These are phyloP conservation scores for Ctenosaura bakeri DNA, from an alignment of 2,797 vertebrate genomes.

Conservation along the genomic window DNA sequence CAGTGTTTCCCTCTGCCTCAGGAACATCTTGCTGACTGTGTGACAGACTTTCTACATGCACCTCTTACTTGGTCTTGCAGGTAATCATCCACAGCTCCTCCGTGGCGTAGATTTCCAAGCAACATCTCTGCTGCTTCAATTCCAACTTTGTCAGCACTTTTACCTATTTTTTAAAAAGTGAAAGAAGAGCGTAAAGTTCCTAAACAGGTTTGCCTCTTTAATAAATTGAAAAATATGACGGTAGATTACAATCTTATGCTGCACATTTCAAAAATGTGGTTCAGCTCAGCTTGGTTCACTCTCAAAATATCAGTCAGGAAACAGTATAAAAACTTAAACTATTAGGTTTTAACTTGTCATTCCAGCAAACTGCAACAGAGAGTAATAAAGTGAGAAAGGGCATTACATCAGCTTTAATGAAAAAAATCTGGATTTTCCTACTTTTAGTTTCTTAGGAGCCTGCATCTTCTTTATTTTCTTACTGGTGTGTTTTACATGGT, in stretches of 20 bases:
- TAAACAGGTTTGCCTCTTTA: not conserved
- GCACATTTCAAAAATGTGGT: not conserved
- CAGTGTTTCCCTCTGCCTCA: not conserved
- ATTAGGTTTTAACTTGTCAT: no score
- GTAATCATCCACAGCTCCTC: slow-evolving; percentile 95
- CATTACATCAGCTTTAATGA: no score
- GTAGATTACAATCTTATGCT: slow-evolving; percentile 3
- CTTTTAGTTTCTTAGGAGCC: no score
- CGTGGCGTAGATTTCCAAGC: slow-evolving; percentile 92
- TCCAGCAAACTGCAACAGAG: no score
- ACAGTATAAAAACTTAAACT: not conserved
- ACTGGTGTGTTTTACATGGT: no score
- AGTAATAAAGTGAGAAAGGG: no score
- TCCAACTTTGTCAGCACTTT: slow-evolving; percentile 92
- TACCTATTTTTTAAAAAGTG: slow-evolving; percentile 79
- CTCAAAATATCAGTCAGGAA: not conserved
- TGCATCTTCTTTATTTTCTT: no score
- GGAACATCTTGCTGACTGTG: not conserved
- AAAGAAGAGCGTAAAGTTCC: slow-evolving; percentile 12
- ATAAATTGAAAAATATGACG: not conserved
- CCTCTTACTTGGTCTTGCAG: slow-evolving; percentile 93
- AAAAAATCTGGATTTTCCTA: no score
- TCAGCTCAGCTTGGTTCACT: not conserved
- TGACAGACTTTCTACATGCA: not conserved
- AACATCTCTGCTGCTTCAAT: slow-evolving; percentile 95